phyloP scores from a whole-genome alignment of 2,113 vertebrate genomes.

The Entomyzon cyanotis region DNA sequence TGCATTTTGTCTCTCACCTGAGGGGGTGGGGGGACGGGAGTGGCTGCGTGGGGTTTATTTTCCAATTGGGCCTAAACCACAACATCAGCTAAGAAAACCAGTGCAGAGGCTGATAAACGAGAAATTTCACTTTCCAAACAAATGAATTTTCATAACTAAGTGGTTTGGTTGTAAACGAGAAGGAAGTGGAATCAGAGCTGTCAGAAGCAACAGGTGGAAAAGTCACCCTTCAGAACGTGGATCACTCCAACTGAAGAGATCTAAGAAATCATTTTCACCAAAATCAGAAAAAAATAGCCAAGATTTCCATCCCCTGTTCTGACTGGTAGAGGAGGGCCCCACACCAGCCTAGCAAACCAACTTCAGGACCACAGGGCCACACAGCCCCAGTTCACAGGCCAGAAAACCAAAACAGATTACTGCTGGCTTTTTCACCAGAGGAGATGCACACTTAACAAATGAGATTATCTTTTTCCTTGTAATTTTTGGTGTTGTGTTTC shows the following conservation, averaged over 20 bases:
- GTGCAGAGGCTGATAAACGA: not conserved
- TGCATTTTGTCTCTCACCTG: not conserved
- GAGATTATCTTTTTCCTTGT: not conserved
- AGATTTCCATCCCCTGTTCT: not conserved
- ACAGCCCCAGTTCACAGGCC: not conserved
- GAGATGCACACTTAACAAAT: not conserved
- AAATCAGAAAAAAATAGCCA: not conserved
- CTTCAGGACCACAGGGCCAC: not conserved
- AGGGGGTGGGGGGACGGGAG: accelerated
- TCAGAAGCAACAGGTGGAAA: not conserved
- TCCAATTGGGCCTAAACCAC: not conserved
- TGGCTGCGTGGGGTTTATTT: not conserved
- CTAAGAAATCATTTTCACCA: not conserved
- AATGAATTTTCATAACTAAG: not conserved
- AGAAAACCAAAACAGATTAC: not conserved
- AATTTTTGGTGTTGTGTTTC: not conserved
- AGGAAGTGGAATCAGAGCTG: not conserved
- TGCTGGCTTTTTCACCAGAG: not conserved
- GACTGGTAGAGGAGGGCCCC: not conserved
- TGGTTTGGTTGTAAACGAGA: not conserved
- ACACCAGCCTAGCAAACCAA: not conserved
- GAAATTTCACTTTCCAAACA: not conserved
- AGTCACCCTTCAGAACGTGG: not conserved
- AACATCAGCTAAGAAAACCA: not conserved
- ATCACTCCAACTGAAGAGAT: not conserved